Evolutionary conservation across 2,113 vertebrate genomes (phyloP).

Genomic region (Strix aluco): DNA sequence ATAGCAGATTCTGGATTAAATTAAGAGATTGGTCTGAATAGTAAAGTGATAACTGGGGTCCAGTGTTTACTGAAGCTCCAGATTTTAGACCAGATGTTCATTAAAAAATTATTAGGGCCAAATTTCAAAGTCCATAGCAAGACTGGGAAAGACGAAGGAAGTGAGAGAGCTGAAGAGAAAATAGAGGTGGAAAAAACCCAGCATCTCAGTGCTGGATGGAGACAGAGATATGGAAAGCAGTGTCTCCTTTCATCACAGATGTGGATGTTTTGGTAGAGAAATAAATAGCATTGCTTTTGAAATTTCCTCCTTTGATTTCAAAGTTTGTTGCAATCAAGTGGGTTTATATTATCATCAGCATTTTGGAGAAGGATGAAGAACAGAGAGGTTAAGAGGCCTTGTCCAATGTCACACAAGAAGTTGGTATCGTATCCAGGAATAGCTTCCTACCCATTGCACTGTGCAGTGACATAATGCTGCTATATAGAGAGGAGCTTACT

Average conservation of each 20-base stretch:
- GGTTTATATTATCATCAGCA: background rate
- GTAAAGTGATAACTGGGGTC: background rate
- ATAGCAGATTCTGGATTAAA: background rate
- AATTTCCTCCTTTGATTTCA: background rate
- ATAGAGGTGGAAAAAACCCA: background rate
- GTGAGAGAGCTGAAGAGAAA: background rate
- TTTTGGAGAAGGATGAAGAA: background rate
- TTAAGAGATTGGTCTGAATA: background rate
- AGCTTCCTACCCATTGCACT: background rate
- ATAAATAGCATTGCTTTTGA: slow-evolving; percentile 26
- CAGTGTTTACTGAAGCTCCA: background rate
- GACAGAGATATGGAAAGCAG: background rate
- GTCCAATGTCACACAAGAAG: background rate
- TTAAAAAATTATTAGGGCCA: background rate
- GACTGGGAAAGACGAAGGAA: background rate
- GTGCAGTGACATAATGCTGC: background rate
- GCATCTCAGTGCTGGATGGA: background rate
- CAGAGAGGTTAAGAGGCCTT: background rate
- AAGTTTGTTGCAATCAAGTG: slow-evolving; percentile 24
- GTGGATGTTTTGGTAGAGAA: background rate
- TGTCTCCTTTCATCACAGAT: background rate
- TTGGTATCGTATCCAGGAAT: background rate
- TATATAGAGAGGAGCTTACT: slow-evolving; percentile 34
- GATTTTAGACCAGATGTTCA: background rate
- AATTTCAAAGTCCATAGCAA: background rate